Percentiles rank a stretch among this genome's conserved stretches.
phyloP scores from a whole-genome alignment of 2,888 invertebrate species.

The Stramonita haemastoma region DNA sequence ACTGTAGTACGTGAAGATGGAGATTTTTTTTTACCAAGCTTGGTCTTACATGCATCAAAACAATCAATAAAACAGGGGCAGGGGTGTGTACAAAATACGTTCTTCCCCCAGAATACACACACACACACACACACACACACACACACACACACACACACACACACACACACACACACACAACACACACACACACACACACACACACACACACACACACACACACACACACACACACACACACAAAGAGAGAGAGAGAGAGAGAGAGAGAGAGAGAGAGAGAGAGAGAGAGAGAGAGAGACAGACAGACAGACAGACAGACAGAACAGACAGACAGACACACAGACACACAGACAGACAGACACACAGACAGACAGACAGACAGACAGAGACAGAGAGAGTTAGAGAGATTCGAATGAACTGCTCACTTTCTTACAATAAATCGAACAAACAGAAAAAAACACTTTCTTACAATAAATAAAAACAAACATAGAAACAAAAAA shows the following conservation, averaged over 20 bases:
- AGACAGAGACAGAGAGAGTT: not conserved
- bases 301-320: not conserved
- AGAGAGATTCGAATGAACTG: not conserved
- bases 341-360: not conserved
- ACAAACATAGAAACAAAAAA: too few relatives aligned
- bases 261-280: not conserved
- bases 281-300: not conserved
- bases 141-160: not conserved
- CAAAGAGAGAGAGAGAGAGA: not conserved
- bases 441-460: too few relatives aligned
- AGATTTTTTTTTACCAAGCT: too few relatives aligned
- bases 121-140: not conserved
- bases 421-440: too few relatives aligned
- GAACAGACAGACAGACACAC: not conserved
- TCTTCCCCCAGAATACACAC: not conserved
- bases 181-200: conserved; percentile 3
- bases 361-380: not conserved
- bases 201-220: not conserved
- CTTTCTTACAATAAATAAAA: too few relatives aligned
- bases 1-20: too few relatives aligned
- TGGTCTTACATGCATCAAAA: too few relatives aligned
- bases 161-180: not conserved
- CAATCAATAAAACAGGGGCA: too few relatives aligned
- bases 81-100: too few relatives aligned
- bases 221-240: not conserved